Evolutionary conservation across 2,113 vertebrate genomes (phyloP).

Genomic region (Grammomys surdaster): DNA sequence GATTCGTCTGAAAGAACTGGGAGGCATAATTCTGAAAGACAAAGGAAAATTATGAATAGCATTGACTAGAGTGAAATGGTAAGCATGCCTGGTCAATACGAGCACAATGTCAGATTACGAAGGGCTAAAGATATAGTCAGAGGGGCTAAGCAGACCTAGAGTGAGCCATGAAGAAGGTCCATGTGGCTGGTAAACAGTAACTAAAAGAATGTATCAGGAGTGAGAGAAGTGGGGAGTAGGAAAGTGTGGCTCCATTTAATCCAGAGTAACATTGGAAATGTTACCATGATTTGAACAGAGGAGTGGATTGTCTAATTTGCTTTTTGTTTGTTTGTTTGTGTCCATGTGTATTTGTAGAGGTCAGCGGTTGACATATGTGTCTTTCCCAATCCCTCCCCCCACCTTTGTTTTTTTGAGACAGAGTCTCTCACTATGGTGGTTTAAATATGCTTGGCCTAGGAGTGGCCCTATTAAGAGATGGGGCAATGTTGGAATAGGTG

Average conservation of each 20-base stretch:
- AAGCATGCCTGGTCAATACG: neutral
- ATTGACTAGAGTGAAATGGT: neutral
- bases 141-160: neutral
- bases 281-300: conserved; percentile 4
- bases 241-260: neutral
- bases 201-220: neutral
- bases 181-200: neutral
- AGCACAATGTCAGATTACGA: neutral
- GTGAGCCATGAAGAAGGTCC: neutral
- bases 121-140: neutral
- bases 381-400: neutral
- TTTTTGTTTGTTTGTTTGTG: neutral
- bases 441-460: no score
- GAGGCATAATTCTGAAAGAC: neutral
- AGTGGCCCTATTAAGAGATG: no score
- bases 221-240: neutral
- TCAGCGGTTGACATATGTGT: neutral
- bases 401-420: neutral
- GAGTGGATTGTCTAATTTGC: neutral
- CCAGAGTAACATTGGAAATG: neutral
- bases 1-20: neutral
- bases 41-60: neutral
- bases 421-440: neutral
- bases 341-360: no score
- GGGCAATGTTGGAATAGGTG: no score